A percentile compares a stretch with the other conserved stretches of the same genome.
These are phyloP conservation scores for Cyphomyrus plagiostoma DNA, from an alignment of 2,113 vertebrate genomes.

Conservation along the genomic window DNA sequence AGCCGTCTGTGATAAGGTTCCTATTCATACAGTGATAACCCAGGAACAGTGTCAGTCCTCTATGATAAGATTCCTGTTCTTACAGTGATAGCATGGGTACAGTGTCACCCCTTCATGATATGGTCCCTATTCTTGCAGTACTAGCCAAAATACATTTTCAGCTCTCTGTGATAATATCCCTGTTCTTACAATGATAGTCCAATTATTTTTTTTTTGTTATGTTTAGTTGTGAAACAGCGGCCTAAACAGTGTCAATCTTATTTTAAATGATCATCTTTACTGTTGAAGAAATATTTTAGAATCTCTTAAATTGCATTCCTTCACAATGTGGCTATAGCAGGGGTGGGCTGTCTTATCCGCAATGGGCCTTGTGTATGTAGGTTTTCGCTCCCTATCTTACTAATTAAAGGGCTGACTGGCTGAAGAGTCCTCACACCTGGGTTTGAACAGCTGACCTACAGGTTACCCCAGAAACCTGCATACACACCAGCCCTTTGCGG, in stretches of 20 bases:
- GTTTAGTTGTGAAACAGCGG: not conserved
- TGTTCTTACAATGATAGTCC: conserved; percentile 23
- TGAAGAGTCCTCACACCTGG: no score
- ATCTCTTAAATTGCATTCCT: conserved; percentile 46
- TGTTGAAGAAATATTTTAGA: not conserved
- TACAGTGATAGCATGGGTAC: not conserved
- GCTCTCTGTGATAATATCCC: not conserved
- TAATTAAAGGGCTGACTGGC: no score
- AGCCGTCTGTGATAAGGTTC: not conserved
- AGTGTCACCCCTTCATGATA: not conserved
- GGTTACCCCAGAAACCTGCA: no score
- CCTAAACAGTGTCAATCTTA: not conserved
- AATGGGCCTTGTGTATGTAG: no score
- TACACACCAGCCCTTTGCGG: no score
- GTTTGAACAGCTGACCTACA: no score
- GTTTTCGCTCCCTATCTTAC: no score
- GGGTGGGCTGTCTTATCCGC: no score
- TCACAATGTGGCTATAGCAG: conserved; percentile 21
- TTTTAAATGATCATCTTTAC: not conserved
- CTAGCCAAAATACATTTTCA: not conserved
- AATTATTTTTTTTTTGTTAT: not conserved
- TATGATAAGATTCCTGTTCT: not conserved
- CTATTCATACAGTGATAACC: not conserved
- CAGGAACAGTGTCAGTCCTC: not conserved
- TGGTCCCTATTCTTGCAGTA: not conserved